Evolutionary conservation across 2,888 invertebrate species (phyloP), one percentile per base, ranked within the genome.

Genomic region (Ochropacha duplaris): DNA sequence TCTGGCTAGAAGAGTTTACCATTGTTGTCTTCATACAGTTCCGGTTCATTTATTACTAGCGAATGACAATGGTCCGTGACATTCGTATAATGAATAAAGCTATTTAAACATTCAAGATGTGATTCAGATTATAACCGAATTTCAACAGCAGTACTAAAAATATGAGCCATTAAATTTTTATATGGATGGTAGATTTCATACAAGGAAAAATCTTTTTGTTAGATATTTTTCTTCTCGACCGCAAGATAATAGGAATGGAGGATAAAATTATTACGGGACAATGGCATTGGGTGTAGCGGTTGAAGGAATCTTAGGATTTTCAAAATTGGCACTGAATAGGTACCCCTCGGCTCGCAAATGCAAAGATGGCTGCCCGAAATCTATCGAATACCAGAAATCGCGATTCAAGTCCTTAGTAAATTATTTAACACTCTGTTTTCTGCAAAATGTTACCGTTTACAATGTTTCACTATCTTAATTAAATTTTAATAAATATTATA

Each of bases 201-300:
- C 5, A 4, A 36, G 36, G 36, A 36, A 36, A 36, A 36, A 5
- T 36, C n/a, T 1, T 36, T 36, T 36, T 0, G 5, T 36, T n/a
- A n/a, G n/a, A 36, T n/a, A n/a, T 62, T 58, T 54, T 44, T 44
- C 49, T 57, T 64, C 54, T 22, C 19, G 22, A 31, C 24, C 22
- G 31, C 36, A 28, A 5, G 52, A 31, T 54, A 59, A 62, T 50
- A 62, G 62, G 59, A 62, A 54, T 64, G 64, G 51, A 58, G 64
- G 50, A 54, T 50, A 55, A 57, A 64, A 60, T 67, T 54, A 58
- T 57, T 36, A 36, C 36, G 36, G 36, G n/a, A 36, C 36, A 28
- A 54, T 39, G 51, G 16, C 51, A 28, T 26, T 1, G 14, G 28
- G 8, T 26, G 24, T 22, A 22, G 11, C 28, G 14, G 8, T 50